Conservation (phyloP, 35 echinoderm and acorn worm genomes). For the Holothuria glaberrima region DNA sequence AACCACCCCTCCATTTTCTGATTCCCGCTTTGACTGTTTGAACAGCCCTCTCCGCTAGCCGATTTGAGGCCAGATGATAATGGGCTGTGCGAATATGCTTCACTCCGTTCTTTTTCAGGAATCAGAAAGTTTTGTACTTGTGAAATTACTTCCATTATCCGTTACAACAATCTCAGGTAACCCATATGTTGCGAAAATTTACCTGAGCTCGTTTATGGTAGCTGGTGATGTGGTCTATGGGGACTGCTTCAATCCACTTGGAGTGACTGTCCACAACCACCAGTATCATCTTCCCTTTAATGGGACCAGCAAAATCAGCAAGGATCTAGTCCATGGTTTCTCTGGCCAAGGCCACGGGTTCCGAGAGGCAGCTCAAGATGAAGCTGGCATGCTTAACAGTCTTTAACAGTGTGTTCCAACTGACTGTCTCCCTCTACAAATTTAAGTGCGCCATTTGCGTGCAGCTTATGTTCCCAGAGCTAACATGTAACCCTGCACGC, state of each 20-base stretch:
- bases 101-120: neutral
- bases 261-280: slow-evolving; percentile 73
- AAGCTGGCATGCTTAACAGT: too few relatives aligned
- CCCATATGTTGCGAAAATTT: slow-evolving; percentile 72
- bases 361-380: slow-evolving; percentile 25
- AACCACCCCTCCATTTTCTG: neutral
- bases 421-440: too few relatives aligned
- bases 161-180: slow-evolving; percentile 67
- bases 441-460: too few relatives aligned
- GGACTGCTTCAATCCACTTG: slow-evolving; percentile 68
- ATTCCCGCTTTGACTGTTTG: neutral
- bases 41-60: neutral
- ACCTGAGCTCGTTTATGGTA: slow-evolving; percentile 49
- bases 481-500: too few relatives aligned
- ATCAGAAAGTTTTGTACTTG: neutral
- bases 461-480: too few relatives aligned
- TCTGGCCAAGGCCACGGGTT: slow-evolving; percentile 70
- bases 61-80: neutral
- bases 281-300: slow-evolving; percentile 66
- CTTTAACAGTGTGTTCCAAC: slow-evolving; percentile 31
- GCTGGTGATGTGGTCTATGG: slow-evolving; percentile 61
- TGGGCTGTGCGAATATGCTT: neutral
- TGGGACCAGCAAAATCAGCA: slow-evolving; percentile 73
- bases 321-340: slow-evolving; percentile 70
- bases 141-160: slow-evolving; percentile 35